Percentiles rank a stretch among this genome's conserved stretches.
Evolutionary conservation across 2,888 invertebrate genomes (phyloP).

Genomic region (Xestia ashworthii): DNA sequence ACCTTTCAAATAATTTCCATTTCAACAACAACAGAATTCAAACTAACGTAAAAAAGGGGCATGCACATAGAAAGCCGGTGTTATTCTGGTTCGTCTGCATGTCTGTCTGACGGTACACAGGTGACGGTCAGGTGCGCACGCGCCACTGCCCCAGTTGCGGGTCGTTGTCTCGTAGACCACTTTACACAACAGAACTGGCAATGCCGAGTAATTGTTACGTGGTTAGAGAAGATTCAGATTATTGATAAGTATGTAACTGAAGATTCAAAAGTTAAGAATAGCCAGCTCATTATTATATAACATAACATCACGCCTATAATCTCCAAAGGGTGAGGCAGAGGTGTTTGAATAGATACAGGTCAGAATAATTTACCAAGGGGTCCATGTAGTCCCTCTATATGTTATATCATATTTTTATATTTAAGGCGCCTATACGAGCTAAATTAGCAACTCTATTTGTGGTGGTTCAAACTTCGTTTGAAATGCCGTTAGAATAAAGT

Average conservation of each 20-base stretch:
- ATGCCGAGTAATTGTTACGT: conserved; percentile 27
- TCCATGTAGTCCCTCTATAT: neutral
- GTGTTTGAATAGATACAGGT: too few species aligned
- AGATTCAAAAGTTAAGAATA: neutral
- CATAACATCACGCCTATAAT: too few species aligned
- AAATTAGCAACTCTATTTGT: too few species aligned
- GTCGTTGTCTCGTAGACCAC: conserved; percentile 76
- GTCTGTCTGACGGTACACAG: conserved; percentile 61
- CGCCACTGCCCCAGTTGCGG: conserved; percentile 81
- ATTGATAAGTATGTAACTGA: neutral
- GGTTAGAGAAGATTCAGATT: conserved; percentile 1
- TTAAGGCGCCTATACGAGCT: too few species aligned
- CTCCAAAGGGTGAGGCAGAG: too few species aligned
- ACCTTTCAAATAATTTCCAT: neutral
- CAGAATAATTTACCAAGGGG: neutral
- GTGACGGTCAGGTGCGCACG: conserved; percentile 77
- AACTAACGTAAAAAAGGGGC: neutral
- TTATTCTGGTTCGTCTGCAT: conserved; percentile 63
- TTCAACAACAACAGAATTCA: neutral
- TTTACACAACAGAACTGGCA: conserved; percentile 55
- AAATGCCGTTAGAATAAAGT: too few species aligned
- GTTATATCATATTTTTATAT: neutral
- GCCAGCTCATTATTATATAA: too few species aligned
- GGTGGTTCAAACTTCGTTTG: too few species aligned
- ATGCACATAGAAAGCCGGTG: conserved; percentile 68